phyloP scores from a whole-genome alignment of 2,113 vertebrate species.

The Neogobius melanostomus region DNA sequence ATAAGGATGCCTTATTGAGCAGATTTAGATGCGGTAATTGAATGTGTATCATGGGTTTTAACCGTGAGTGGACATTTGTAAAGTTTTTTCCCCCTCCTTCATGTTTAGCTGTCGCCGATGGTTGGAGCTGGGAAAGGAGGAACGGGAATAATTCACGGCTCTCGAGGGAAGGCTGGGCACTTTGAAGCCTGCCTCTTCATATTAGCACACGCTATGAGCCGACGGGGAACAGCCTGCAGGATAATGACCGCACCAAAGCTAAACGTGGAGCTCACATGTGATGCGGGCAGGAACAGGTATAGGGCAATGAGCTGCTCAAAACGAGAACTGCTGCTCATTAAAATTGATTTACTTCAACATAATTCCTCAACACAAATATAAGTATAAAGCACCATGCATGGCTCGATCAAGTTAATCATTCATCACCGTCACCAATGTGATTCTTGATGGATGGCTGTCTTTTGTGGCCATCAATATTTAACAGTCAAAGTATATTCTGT shows the following conservation, averaged over 20 bases:
- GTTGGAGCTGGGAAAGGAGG: conserved; percentile 22
- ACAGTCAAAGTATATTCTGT: no score
- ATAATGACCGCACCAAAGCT: conserved; percentile 18
- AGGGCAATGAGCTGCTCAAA: background rate
- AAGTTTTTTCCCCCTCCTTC: conserved; percentile 40
- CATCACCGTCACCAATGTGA: no score
- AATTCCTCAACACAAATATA: no score
- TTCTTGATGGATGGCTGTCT: no score
- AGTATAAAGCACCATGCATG: no score
- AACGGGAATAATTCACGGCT: conserved; percentile 63
- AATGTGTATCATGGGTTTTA: conserved; percentile 50
- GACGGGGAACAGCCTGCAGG: conserved; percentile 22
- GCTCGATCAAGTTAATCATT: no score
- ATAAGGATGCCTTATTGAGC: conserved; percentile 52
- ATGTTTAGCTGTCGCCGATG: conserved; percentile 45
- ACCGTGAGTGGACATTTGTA: conserved; percentile 53
- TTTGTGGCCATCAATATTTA: no score
- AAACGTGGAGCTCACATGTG: background rate
- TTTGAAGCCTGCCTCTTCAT: conserved; percentile 61
- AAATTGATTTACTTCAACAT: background rate
- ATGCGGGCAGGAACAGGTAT: background rate
- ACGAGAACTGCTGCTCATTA: background rate
- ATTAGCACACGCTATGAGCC: conserved; percentile 35
- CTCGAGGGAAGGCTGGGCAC: conserved; percentile 43
- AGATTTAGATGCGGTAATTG: conserved; percentile 57